phyloP scores from a whole-genome alignment of 2,888 invertebrate genomes.

The Malachius bipustulatus region DNA sequence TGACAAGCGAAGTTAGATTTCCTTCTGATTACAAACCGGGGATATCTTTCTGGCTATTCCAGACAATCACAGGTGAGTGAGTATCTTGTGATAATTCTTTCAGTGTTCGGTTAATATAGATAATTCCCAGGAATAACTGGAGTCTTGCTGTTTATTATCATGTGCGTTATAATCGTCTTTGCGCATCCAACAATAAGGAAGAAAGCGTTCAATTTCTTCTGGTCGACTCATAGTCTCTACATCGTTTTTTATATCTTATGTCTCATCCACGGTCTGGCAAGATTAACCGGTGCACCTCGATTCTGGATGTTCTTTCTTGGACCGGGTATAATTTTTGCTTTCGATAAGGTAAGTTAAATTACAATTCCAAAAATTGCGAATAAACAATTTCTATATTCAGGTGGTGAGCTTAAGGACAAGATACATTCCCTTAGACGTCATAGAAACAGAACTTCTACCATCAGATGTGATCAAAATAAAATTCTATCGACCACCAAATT shows the following conservation, averaged over 20 bases:
- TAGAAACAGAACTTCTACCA: constrained; percentile 85
- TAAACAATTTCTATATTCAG: constrained; percentile 33
- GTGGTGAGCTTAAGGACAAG: constrained; percentile 82
- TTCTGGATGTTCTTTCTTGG: constrained; percentile 93
- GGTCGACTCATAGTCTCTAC: constrained; percentile 86
- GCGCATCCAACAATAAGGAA: constrained; percentile 87
- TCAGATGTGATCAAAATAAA: constrained; percentile 91
- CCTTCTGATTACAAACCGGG: constrained; percentile 89
- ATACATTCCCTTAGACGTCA: constrained; percentile 83
- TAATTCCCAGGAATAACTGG: constrained; percentile 63
- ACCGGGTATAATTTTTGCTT: constrained; percentile 76
- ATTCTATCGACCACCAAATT: constrained; percentile 89
- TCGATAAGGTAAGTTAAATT: constrained; percentile 76
- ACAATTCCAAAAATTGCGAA: background rate
- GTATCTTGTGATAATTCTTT: background rate
- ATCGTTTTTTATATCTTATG: constrained; percentile 74
- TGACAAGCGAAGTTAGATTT: constrained; percentile 89
- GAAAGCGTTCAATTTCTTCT: constrained; percentile 90
- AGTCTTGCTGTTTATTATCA: constrained; percentile 74
- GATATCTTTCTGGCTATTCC: constrained; percentile 91
- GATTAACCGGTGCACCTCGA: constrained; percentile 80
- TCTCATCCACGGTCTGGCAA: constrained; percentile 80
- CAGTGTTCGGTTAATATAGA: background rate
- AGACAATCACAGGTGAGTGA: constrained; percentile 74
- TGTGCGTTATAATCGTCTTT: constrained; percentile 94